Evolutionary conservation across 2,888 invertebrate genomes (phyloP), one percentile per base, ranked within the genome.

Genomic region (Zele albiditarsus): DNA sequence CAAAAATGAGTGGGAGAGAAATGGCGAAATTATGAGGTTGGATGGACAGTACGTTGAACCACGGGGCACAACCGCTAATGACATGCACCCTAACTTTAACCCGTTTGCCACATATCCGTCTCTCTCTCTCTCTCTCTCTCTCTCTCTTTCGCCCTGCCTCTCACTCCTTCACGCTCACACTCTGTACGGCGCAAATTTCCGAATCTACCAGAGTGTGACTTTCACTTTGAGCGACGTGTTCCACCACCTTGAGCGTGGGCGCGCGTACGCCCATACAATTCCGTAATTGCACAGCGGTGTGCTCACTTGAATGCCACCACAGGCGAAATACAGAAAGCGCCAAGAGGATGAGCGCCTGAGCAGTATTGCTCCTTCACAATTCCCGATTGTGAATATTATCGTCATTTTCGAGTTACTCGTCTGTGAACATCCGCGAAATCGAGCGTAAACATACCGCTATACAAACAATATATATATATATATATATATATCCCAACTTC

Each of bases 141-240:
- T 65, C 33, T 42, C n/a, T 8, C 38, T 23, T 42, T n/a, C 20
- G 2, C 25, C 23, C 14, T 16, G 27, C n/a, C 25, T 1, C n/a
- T 28, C 31, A 28, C 62, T 31, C 14, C 3, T 27, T 31, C 31
- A 62, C 20, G 28, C 28, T 25, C 27, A 28, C 27, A 62, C n/a
- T 62, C 25, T 62, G 31, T 14, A 14, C 6, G 25, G 46, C 23
- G 42, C 66, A 66, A 66, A 27, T 66, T 66, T 27, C 25, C 20
- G 46, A 78, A 80, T 81, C 79, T 79, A 81, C 76, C 80, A 77
- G 77, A 82, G 82, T 82, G 82, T 80, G 76, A 80, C 82, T 83
- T 81, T 81, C 79, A 79, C 82, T 83, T 82, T 81, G 82, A 80
- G 79, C 78, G 74, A 73, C 66, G 70, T 75, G 69, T 73, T 71